Conservation (phyloP, 2,888 invertebrate genomes). For the Oxytorus armatus region DNA sequence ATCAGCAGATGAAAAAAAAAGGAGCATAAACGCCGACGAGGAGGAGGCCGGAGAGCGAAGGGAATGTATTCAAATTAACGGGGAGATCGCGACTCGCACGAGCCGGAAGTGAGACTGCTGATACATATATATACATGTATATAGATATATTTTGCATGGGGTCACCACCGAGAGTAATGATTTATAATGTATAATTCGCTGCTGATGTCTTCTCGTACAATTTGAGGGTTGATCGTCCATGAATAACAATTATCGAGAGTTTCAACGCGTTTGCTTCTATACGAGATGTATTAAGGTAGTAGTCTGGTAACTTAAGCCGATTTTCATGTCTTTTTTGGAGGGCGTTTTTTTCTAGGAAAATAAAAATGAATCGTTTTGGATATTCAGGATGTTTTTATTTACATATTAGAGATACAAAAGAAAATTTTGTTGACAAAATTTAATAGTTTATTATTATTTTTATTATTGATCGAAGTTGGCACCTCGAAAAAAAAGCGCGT, state of each 20-base stretch:
- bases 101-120: constrained; percentile 70
- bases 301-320: no score
- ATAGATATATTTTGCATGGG: constrained; percentile 39
- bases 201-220: constrained; percentile 48
- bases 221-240: constrained; percentile 59
- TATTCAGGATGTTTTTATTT: no score
- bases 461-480: no score
- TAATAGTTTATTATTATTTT: no score
- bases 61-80: constrained; percentile 77
- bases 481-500: no score
- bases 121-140: constrained; percentile 20
- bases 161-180: constrained; percentile 61
- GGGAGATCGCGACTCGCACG: constrained; percentile 73
- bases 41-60: constrained; percentile 36
- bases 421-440: no score
- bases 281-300: no score
- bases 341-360: no score
- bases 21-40: constrained; percentile 61
- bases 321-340: no score
- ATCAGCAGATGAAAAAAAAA: constrained; percentile 61
- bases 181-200: constrained; percentile 73
- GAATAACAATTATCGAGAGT: constrained; percentile 61
- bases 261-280: not conserved
- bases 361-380: no score
- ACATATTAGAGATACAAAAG: no score